Evolutionary conservation across 2,797 vertebrate genomes (phyloP).

Genomic region (Sandelia bainsii): DNA sequence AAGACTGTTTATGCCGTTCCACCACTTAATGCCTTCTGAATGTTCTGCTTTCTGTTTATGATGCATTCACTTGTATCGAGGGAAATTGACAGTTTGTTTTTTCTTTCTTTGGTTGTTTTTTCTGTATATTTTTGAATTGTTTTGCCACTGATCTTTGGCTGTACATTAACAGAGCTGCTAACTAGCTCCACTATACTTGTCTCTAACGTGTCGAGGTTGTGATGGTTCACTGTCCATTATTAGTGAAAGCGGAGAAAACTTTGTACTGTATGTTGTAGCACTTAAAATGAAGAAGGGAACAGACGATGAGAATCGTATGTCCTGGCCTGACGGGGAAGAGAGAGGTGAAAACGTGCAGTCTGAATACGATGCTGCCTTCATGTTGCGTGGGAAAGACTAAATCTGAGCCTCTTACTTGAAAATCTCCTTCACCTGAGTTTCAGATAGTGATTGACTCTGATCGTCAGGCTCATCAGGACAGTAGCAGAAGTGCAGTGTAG

Average conservation of each 20-base stretch:
- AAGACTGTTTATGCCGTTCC: neutral
- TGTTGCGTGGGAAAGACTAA: conserved; percentile 12
- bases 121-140: conserved; percentile 2
- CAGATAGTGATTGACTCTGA: neutral
- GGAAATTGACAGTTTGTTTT: neutral
- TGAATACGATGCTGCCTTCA: conserved; percentile 11
- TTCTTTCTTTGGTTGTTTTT: neutral
- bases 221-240: conserved; percentile 15
- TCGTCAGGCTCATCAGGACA: conserved; percentile 10
- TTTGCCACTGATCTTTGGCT: conserved; percentile 1
- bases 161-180: neutral
- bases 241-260: conserved; percentile 4
- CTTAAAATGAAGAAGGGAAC: conserved; percentile 34
- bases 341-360: neutral
- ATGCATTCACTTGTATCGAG: neutral
- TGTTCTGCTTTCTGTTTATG: conserved; percentile 9
- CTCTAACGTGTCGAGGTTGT: conserved; percentile 9
- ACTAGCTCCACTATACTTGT: neutral
- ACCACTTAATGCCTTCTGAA: conserved; percentile 31
- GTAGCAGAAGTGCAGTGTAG: conserved; percentile 38
- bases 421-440: conserved; percentile 10
- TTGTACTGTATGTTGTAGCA: conserved; percentile 42
- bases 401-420: conserved; percentile 55
- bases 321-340: neutral
- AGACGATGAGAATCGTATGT: conserved; percentile 1